These are phyloP conservation scores for Solea solea DNA, from an alignment of 2,113 vertebrate species.

Conservation along the genomic window DNA sequence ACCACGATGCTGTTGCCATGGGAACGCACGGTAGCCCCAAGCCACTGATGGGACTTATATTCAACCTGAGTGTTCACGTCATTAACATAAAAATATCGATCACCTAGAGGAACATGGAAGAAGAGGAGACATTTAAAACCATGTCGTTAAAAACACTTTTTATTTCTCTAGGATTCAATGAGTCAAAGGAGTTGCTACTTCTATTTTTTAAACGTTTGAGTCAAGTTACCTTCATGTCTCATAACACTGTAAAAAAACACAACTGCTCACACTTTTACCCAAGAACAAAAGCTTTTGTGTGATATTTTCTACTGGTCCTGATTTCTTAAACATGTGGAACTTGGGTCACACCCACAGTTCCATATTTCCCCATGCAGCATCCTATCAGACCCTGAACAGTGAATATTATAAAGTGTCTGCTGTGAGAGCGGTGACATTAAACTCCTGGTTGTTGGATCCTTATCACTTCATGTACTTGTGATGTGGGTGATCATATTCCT, in stretches of 20 bases:
- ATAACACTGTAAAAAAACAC: constrained; percentile 5
- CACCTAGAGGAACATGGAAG: constrained; percentile 57
- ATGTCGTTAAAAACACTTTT: neutral
- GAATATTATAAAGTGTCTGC: neutral
- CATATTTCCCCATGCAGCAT: neutral
- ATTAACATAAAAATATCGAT: constrained; percentile 70
- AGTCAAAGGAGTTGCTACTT: constrained; percentile 30
- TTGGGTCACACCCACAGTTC: neutral
- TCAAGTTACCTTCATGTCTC: constrained; percentile 7
- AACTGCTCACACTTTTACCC: neutral
- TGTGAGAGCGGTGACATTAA: no score
- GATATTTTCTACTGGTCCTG: constrained; percentile 3
- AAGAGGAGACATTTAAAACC: neutral
- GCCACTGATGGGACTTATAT: constrained; percentile 78
- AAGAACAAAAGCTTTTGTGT: constrained; percentile 2
- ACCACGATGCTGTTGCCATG: constrained; percentile 72
- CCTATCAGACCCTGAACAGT: no score
- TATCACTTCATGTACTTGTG: constrained; percentile 72
- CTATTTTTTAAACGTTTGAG: neutral
- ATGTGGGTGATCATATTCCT: constrained; percentile 55
- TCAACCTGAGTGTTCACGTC: constrained; percentile 73
- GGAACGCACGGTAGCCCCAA: constrained; percentile 74
- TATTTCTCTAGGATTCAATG: constrained; percentile 2
- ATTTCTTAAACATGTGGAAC: neutral
- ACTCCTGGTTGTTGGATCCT: constrained; percentile 28